Conservation (phyloP, 2,113 vertebrate genomes). For the Ictidomys tridecemlineatus region DNA sequence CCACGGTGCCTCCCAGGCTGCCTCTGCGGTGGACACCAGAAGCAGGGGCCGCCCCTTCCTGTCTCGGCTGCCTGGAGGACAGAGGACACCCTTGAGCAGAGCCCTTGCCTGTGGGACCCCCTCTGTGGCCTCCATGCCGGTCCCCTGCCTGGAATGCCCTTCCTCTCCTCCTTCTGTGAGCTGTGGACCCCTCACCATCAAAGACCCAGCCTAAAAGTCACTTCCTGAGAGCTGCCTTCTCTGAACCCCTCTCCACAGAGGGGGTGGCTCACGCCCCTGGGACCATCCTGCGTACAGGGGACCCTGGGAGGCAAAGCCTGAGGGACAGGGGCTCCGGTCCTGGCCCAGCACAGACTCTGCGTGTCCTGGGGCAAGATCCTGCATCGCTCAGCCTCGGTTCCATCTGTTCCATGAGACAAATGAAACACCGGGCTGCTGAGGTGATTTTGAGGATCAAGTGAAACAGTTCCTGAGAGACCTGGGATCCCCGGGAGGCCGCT, state of each 20-base stretch:
- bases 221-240: background rate
- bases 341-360: background rate
- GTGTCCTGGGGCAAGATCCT: background rate
- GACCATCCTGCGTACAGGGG: background rate
- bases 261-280: too few species aligned
- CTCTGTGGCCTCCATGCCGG: background rate
- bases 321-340: background rate
- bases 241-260: background rate
- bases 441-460: background rate
- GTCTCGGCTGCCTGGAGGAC: constrained; percentile 91
- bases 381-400: background rate
- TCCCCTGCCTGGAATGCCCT: background rate
- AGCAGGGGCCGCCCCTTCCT: constrained; percentile 90
- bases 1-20: constrained; percentile 87
- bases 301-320: background rate
- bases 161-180: background rate
- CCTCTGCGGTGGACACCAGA: constrained; percentile 90
- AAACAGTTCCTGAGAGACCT: background rate
- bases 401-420: background rate
- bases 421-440: too few species aligned
- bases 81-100: background rate
- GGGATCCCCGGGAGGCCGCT: background rate
- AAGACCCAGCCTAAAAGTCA: background rate
- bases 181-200: background rate
- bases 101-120: background rate